Conservation (phyloP, 2,797 vertebrate species). For the Malacoraja senta region DNA sequence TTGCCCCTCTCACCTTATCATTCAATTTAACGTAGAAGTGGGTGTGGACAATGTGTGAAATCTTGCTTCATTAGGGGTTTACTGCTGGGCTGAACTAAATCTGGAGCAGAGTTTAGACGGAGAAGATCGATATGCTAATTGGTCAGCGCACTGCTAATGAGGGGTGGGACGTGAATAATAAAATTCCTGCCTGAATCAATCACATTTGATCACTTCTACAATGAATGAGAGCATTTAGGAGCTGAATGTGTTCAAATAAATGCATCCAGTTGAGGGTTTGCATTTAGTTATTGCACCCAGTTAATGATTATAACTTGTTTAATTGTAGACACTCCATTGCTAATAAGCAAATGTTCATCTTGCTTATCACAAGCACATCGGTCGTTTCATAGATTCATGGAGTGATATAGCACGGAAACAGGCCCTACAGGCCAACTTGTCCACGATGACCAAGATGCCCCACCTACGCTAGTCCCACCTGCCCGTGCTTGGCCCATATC, state of each 20-base stretch:
- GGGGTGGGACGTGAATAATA: background rate
- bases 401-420: too few species aligned
- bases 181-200: background rate
- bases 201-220: background rate
- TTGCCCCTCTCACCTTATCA: background rate
- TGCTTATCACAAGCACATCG: background rate
- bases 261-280: too few species aligned
- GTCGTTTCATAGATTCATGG: too few species aligned
- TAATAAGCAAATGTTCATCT: background rate
- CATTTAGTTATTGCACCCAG: background rate
- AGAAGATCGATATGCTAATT: conserved; percentile 5
- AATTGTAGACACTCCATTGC: background rate
- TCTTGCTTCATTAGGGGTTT: background rate
- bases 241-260: background rate
- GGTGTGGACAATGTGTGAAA: background rate
- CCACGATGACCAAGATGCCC: too few species aligned
- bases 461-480: too few species aligned
- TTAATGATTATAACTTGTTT: conserved; percentile 15
- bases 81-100: background rate
- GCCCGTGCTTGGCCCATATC: too few species aligned
- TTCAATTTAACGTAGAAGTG: background rate
- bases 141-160: background rate
- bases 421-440: too few species aligned
- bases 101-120: background rate
- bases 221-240: background rate